Conservation (phyloP, 2,113 vertebrate genomes). For the Reinhardtius hippoglossoides region DNA sequence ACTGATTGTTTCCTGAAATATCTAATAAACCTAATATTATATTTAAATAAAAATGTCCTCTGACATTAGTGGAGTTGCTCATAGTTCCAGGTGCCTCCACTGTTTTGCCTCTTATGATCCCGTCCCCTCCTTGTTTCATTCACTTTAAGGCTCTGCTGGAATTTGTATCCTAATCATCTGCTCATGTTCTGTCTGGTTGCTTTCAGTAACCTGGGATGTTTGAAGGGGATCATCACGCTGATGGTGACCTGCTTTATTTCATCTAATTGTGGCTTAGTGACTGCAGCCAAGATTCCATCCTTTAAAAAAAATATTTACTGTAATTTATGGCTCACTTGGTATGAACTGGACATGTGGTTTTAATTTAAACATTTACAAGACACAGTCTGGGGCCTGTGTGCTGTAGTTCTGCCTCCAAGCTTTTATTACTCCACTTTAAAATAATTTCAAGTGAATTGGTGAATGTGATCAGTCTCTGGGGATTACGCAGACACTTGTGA, state of each 20-base stretch:
- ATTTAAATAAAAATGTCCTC: too few relatives aligned
- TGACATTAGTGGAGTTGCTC: too few relatives aligned
- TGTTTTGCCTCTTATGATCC: too few relatives aligned
- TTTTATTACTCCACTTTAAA: slow-evolving; percentile 61
- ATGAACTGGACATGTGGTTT: slow-evolving; percentile 64
- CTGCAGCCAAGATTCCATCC: slow-evolving; percentile 30
- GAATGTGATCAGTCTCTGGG: slow-evolving; percentile 39
- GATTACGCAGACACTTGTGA: slow-evolving; percentile 46
- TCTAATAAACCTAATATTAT: too few relatives aligned
- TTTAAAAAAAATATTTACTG: slow-evolving; percentile 8
- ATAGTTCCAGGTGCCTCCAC: too few relatives aligned
- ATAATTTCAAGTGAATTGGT: slow-evolving; percentile 56
- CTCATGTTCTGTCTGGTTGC: neutral
- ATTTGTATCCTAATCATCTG: neutral
- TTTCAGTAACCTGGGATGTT: neutral
- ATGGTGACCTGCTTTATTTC: slow-evolving; percentile 19
- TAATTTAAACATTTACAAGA: slow-evolving; percentile 61
- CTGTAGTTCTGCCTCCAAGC: slow-evolving; percentile 41
- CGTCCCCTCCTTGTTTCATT: too few relatives aligned
- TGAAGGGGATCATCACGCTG: neutral
- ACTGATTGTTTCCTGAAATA: too few relatives aligned
- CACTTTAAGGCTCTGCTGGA: too few relatives aligned
- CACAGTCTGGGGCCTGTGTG: slow-evolving; percentile 23
- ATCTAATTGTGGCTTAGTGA: slow-evolving; percentile 5
- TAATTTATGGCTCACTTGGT: slow-evolving; percentile 27